Base-by-base conservation (phyloP, 1,140 invertebrate genomes). In the Holotrichia oblita region DNA sequence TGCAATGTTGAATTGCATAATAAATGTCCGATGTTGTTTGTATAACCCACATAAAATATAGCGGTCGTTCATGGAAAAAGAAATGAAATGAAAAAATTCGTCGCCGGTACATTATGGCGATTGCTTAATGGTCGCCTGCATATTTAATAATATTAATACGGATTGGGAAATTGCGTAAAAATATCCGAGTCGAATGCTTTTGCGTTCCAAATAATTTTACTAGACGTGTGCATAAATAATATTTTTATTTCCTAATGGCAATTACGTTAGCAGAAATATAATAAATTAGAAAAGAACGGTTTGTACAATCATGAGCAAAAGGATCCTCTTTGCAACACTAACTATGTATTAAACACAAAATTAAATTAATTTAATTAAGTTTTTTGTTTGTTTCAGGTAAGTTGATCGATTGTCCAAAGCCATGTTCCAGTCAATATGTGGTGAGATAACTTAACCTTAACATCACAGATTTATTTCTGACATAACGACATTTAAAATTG, bases 161-260 rank as follows among this genome's bases (percentile, higher is more conserved):
- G 48, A 55, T 55, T 55, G 48, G 14, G 48, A 55, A 55, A 55
- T 55, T 55, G 48, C 48, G 48, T 55, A 55, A 55, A 55, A 55
- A 55, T 55, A 17, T 55, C 2, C 48, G 48, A 14, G 48, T 14
- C 48, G 48, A 55, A 55, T 17, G 48, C 48, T 55, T 55, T 55
- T 17, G 48, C 48, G 48, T 55, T 55, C 48, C n/a, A 55, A 55
- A 55, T 55, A 55, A 55, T 55, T 55, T 17, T 17, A 55, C 6
- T 55, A 17, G 48, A 55, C 48, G 48, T 55, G 17, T 55, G 48
- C 48, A 55, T 55, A 55, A 55, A 55, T 55, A 55, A 55, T 55
- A 55, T 55, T 55, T 17, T 55, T 55, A 55, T 55, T 55, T 55
- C 48, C 14, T 55, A 55, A 55, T 55, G 14, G 17, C 48, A 55